phyloP scores from a whole-genome alignment of 2,113 vertebrate genomes.

The zebrafish (Danio rerio) region DNA sequence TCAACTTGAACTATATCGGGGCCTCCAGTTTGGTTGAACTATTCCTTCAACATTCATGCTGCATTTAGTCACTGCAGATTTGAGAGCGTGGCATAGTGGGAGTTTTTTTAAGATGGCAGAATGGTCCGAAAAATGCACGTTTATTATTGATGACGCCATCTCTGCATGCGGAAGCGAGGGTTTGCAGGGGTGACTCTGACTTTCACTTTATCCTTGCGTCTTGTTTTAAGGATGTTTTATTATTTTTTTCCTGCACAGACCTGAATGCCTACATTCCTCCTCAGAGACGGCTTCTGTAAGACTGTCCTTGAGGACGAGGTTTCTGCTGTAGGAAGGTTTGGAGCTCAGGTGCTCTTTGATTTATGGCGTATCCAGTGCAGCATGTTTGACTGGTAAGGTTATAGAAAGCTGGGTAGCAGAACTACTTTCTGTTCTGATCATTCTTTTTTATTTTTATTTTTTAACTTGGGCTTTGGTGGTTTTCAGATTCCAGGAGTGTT shows the following conservation, averaged over 20 bases:
- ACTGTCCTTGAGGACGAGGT: slow-evolving; percentile 33
- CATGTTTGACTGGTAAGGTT: slow-evolving; percentile 47
- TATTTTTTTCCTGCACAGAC: slow-evolving; percentile 63
- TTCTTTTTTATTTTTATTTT: too few species aligned
- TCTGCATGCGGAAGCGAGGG: slow-evolving; percentile 76
- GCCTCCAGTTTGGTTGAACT: slow-evolving; percentile 5
- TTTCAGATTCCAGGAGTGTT: slow-evolving; percentile 3
- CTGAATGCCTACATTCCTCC: slow-evolving; percentile 74
- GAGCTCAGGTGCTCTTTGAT: slow-evolving; percentile 41
- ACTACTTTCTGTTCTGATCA: too few species aligned
- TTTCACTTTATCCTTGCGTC: slow-evolving; percentile 38
- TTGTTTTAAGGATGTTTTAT: slow-evolving; percentile 40
- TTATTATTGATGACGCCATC: slow-evolving; percentile 69
- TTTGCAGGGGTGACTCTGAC: slow-evolving; percentile 63
- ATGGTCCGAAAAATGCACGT: slow-evolving; percentile 67
- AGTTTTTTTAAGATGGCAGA: slow-evolving; percentile 17
- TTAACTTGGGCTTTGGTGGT: slow-evolving; percentile 1
- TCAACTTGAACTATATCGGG: too few species aligned
- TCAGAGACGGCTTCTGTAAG: slow-evolving; percentile 72
- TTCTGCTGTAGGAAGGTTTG: not conserved
- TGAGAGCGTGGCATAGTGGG: not conserved
- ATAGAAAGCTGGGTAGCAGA: too few species aligned
- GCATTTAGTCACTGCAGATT: slow-evolving; percentile 9
- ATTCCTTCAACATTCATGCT: not conserved
- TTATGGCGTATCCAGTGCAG: slow-evolving; percentile 43